Conservation (phyloP, 2,888 invertebrate genomes). For the Adelphocoris suturalis region DNA sequence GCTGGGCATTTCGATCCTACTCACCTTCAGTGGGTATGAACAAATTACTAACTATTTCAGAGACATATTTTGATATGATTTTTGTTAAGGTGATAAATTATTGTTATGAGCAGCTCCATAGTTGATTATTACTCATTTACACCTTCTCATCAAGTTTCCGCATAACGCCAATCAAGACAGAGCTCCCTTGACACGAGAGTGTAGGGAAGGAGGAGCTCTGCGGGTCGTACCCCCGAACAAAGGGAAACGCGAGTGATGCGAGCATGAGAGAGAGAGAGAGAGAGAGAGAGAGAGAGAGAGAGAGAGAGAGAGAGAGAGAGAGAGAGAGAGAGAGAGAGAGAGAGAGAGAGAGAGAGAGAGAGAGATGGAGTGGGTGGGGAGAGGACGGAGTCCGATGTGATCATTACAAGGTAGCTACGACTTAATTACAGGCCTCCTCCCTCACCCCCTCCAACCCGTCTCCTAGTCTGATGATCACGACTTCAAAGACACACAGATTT, state of each 20-base stretch:
- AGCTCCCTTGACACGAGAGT: not conserved
- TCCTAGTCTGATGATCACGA: conserved; percentile 58
- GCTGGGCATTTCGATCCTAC: no score
- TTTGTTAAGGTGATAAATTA: not conserved
- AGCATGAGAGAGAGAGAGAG: not conserved
- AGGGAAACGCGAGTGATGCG: not conserved
- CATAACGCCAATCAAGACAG: conserved; percentile 19
- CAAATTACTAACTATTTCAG: no score
- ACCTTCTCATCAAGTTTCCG: not conserved
- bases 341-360: not conserved
- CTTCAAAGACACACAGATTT: conserved; percentile 64
- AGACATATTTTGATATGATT: no score
- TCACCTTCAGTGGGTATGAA: no score
- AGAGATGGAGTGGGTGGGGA: not conserved
- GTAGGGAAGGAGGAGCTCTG: not conserved
- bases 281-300: not conserved
- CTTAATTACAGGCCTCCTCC: conserved; percentile 56
- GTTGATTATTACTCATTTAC: not conserved
- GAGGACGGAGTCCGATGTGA: conserved; percentile 47
- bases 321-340: not conserved
- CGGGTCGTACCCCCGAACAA: not conserved
- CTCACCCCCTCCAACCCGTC: not conserved
- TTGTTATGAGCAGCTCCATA: not conserved
- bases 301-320: conserved; percentile 6
- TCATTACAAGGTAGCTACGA: conserved; percentile 67